Evolutionary conservation across 2,888 invertebrate genomes (phyloP).

Genomic region (Microchrysa polita): DNA sequence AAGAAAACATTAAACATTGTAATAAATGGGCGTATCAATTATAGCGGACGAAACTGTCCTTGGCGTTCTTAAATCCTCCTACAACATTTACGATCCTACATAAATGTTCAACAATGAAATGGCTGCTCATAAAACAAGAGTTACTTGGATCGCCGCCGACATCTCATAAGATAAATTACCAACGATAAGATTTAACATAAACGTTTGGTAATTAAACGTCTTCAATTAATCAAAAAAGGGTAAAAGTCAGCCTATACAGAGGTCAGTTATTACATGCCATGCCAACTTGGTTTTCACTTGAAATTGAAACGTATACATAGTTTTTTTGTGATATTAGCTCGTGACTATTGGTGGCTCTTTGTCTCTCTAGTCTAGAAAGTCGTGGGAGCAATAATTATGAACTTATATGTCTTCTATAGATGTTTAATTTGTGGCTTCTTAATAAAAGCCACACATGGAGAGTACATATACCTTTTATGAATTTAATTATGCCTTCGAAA

Average conservation of each 20-base stretch:
- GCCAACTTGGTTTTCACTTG: conserved; percentile 1
- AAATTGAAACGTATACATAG: neutral
- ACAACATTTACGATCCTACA: conserved; percentile 31
- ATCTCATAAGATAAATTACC: conserved; percentile 57
- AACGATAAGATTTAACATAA: conserved; percentile 58
- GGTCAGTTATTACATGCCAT: conserved; percentile 37
- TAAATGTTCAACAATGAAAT: conserved; percentile 30
- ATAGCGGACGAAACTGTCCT: conserved; percentile 23
- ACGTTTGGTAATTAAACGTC: conserved; percentile 64
- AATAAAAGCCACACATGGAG: conserved; percentile 37
- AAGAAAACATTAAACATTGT: conserved; percentile 27
- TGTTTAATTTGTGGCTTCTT: neutral
- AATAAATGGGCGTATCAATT: conserved; percentile 32
- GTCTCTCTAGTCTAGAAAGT: conserved; percentile 60
- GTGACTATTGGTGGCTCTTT: too few relatives aligned
- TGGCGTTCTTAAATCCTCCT: conserved; percentile 14
- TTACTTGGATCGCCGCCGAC: conserved; percentile 26
- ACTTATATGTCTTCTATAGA: conserved; percentile 41
- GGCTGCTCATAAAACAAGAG: conserved; percentile 34
- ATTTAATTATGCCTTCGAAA: too few relatives aligned
- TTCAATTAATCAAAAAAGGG: conserved; percentile 63
- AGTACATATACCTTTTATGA: too few relatives aligned
- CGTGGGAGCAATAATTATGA: conserved; percentile 65
- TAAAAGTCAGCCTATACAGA: conserved; percentile 4
- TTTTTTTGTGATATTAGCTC: too few relatives aligned